These are phyloP conservation scores for Stomatorhinus ivindoensis DNA, from an alignment of 2,113 vertebrate genomes.

Conservation along the genomic window DNA sequence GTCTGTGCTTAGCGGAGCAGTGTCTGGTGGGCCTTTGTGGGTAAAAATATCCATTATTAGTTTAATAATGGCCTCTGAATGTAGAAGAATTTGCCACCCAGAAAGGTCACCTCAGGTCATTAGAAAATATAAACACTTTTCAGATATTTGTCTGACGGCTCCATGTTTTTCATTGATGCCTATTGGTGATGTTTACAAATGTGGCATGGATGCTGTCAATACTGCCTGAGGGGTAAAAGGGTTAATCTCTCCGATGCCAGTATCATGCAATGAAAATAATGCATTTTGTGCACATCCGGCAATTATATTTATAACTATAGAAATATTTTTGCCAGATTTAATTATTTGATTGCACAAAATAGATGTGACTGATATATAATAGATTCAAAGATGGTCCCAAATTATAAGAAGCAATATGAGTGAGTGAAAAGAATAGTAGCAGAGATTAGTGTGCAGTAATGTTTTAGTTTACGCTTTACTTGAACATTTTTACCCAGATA, in stretches of 20 bases:
- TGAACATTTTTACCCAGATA: not conserved
- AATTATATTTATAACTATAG: not conserved
- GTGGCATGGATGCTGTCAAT: not conserved
- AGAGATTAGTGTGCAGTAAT: not conserved
- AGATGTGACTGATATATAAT: not conserved
- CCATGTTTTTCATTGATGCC: not conserved
- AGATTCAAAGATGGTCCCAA: not conserved
- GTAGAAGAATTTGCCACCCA: not conserved
- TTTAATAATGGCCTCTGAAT: not conserved
- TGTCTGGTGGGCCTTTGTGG: not conserved
- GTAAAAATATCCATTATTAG: not conserved
- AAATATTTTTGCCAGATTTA: not conserved
- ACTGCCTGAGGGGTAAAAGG: not conserved
- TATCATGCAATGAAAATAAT: not conserved
- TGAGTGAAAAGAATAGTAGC: not conserved
- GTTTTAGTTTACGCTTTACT: not conserved
- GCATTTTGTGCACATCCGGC: not conserved
- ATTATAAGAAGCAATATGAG: not conserved
- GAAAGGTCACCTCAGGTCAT: not conserved
- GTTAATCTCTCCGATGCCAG: not conserved
- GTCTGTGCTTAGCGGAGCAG: not conserved
- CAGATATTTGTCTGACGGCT: not conserved
- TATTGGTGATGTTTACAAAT: not conserved
- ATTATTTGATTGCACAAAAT: not conserved
- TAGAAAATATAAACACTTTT: not conserved